Conservation (phyloP, 2,797 vertebrate species). For the Carcharodon carcharias region DNA sequence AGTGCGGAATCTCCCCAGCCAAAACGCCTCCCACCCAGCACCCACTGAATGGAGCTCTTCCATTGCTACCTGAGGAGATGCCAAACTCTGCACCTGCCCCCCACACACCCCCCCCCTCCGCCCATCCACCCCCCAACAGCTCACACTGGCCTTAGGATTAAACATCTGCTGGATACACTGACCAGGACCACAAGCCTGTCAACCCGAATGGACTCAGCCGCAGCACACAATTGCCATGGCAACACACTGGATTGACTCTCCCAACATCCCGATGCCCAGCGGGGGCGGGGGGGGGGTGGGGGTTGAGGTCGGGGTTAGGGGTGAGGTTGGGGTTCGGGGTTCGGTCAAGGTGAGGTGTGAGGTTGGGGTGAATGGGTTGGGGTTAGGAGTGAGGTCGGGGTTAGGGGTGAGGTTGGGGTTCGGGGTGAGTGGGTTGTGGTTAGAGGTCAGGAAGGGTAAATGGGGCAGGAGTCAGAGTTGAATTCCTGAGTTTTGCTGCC, state of each 20-base stretch:
- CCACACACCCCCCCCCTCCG: too few species aligned
- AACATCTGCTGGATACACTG: too few species aligned
- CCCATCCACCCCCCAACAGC: too few species aligned
- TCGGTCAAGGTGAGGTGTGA: too few species aligned
- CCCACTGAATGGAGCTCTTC: neutral
- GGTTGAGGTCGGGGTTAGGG: neutral
- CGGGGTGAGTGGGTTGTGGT: neutral
- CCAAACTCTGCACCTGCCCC: too few species aligned
- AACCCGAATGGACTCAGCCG: neutral
- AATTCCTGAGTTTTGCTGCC: too few species aligned
- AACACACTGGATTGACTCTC: neutral
- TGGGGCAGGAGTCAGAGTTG: slow-evolving; percentile 40
- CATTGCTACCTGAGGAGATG: too few species aligned
- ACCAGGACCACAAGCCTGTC: too few species aligned
- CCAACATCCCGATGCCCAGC: too few species aligned
- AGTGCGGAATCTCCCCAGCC: neutral
- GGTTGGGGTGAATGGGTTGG: neutral
- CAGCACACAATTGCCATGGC: neutral
- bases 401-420: neutral
- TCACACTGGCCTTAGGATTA: too few species aligned
- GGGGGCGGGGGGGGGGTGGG: neutral
- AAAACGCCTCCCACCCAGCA: neutral
- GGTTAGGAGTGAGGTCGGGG: neutral
- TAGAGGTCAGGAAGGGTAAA: too few species aligned
- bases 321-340: neutral